A percentile compares a stretch with the other conserved stretches of the same genome.
phyloP scores from a whole-genome alignment of 2,888 invertebrate genomes.

The Eupithecia dodoneata region DNA sequence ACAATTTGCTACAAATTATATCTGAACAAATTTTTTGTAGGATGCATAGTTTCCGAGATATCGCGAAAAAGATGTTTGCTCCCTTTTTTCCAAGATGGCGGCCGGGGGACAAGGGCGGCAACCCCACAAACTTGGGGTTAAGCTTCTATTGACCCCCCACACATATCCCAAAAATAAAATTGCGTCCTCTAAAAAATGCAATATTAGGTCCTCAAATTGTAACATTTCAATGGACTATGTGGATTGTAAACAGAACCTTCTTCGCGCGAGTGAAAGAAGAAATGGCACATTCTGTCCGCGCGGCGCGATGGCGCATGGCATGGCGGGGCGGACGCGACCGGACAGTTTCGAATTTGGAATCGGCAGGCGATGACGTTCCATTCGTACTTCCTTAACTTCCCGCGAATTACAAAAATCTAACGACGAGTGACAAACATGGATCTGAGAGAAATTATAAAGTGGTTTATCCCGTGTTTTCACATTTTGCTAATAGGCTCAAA shows the following conservation, averaged over 20 bases:
- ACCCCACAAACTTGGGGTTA: too few relatives aligned
- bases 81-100: too few relatives aligned
- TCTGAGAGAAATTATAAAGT: conserved; percentile 78
- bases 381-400: conserved; percentile 34
- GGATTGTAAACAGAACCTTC: not conserved
- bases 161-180: too few relatives aligned
- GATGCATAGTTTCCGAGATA: too few relatives aligned
- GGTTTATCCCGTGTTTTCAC: conserved; percentile 79
- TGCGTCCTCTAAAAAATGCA: too few relatives aligned
- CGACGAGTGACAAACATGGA: conserved; percentile 61
- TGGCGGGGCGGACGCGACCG: not conserved
- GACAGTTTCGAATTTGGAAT: conserved; percentile 40
- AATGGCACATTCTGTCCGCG: conserved; percentile 51
- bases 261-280: conserved; percentile 66
- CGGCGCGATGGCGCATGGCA: not conserved
- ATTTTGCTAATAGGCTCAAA: conserved; percentile 56
- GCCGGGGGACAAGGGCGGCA: too few relatives aligned
- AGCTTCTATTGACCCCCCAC: too few relatives aligned
- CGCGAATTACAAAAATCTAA: conserved; percentile 29
- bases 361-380: conserved; percentile 57
- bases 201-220: too few relatives aligned
- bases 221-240: not conserved
- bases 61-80: too few relatives aligned
- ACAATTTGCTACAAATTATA: too few relatives aligned
- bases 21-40: too few relatives aligned